Evolutionary conservation across 2,888 invertebrate species (phyloP), one percentile per base, ranked within the genome.

Genomic region (Strigamia maritima): DNA sequence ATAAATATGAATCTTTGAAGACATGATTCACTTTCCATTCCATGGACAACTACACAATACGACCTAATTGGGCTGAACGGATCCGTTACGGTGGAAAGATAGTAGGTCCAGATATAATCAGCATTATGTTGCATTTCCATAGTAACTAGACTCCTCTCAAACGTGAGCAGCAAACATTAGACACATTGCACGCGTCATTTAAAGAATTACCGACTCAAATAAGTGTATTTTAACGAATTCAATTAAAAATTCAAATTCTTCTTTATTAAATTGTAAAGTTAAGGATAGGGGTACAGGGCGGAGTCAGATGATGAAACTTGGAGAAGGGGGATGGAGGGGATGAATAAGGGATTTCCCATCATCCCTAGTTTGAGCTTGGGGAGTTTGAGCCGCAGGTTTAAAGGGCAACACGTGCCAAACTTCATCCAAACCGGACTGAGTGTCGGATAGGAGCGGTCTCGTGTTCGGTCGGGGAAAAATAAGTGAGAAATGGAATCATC

Each of bases 11-110:
- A 44, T 44, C 44, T 44, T 14, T 60, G 60, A 24, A 60, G 22
- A 60, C 60, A 60, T 60, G 22, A 60, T 60, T 60, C 60, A 24
- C 22, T 60, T 60, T 8, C 8, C 60, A 22, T 44, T 16, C 16
- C 44, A 14, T 44, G 44, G 35, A 14, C 44, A 44, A 44, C 14
- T 44, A 60, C 22, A 60, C 60, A 60, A 60, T 60, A 60, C 60
- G 16, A 22, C 8, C 22, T 60, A 60, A 60, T 60, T 60, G 60
- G 40, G 60, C 24, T 24, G 60, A 60, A 60, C 60, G 60, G 60
- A 44, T 44, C 24, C 60, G 60, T 60, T 60, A 60, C 60, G 60
- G 24, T 60, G 60, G 60, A 60, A 60, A 60, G 60, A 60, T 60
- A 19, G 22, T 60, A 24, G 60, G 3, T 24, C 7, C 60, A 60